Evolutionary conservation across 2,113 vertebrate genomes (phyloP).

Genomic region (Brachypteracias leptosomus): DNA sequence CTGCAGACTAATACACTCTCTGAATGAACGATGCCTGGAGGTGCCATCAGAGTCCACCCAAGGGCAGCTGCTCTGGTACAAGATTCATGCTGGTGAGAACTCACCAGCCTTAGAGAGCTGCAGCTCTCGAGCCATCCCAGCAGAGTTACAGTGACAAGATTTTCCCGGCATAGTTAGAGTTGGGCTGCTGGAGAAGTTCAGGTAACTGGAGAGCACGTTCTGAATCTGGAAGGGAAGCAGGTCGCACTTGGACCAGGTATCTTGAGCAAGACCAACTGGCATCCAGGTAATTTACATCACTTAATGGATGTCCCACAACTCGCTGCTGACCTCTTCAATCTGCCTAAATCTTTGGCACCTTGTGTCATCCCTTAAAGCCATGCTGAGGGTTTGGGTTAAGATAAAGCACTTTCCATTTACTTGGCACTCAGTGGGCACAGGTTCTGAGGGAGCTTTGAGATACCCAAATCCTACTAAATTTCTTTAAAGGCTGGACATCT

Average conservation of each 20-base stretch:
- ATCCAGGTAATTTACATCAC: neutral
- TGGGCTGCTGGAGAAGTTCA: neutral
- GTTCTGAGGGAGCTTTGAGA: neutral
- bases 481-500: neutral
- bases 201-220: neutral
- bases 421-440: neutral
- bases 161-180: accelerated
- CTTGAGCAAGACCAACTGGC: neutral
- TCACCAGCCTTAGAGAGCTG: neutral
- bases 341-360: neutral
- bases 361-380: neutral
- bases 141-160: neutral
- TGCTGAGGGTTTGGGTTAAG: neutral
- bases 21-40: neutral
- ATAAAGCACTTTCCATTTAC: neutral
- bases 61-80: neutral
- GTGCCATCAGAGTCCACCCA: neutral
- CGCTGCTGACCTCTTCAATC: neutral
- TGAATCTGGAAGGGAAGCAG: neutral
- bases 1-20: neutral
- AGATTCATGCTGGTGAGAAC: neutral
- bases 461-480: neutral
- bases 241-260: neutral
- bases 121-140: neutral
- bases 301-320: neutral